Base-by-base conservation (phyloP, 2,797 vertebrate species). In the Apogon talboti region DNA sequence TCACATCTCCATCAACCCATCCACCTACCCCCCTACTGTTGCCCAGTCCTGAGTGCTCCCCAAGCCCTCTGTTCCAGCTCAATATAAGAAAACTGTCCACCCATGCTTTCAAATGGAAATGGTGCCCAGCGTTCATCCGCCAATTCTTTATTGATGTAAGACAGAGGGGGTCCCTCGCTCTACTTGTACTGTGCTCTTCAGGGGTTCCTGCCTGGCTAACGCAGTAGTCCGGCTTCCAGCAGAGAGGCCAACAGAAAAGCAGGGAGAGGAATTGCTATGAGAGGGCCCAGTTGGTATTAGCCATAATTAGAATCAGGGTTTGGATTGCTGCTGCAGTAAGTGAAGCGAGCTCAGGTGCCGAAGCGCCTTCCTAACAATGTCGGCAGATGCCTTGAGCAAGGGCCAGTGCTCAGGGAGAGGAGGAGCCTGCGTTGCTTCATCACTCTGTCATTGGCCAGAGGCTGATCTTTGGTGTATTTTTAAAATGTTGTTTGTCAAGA, bases 21-120 rank as follows among this genome's bases (percentile, higher is more conserved):
- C 28, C 44, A 67, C 30, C 47, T 51, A 15, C 68, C 59, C 41
- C 38, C 64, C 50, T 40, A 13, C 66, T n/a, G 14, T 49, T 42
- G 13, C 16, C 47, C 47, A 11, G 12, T 45, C 57, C 51, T 52
- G 28, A 52, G 40, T 62, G 66, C 44, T 71, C 33, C 52, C 46
- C 19, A 1, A 43, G 47, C 73, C 58, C 28, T 33, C 19, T 3
- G 7, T 56, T 82, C 24, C 21, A 41, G 67, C 66, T 73, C 78
- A 83, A 74, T 70, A 54, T 18, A 46, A 77, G 56, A 47, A 50
- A 76, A 75, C 52, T 35, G 59, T 82, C 68, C 52, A 46, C 47
- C 21, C 0, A 6, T 70, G 59, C 84, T 87, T 92, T 92, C 63
- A 90, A 91, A 91, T 89, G 84, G 77, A 90, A 92, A 90, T 86